Percentiles rank a stretch among this genome's conserved stretches.
phyloP scores from a whole-genome alignment of 2,888 invertebrate species.

The Netelia virgata region DNA sequence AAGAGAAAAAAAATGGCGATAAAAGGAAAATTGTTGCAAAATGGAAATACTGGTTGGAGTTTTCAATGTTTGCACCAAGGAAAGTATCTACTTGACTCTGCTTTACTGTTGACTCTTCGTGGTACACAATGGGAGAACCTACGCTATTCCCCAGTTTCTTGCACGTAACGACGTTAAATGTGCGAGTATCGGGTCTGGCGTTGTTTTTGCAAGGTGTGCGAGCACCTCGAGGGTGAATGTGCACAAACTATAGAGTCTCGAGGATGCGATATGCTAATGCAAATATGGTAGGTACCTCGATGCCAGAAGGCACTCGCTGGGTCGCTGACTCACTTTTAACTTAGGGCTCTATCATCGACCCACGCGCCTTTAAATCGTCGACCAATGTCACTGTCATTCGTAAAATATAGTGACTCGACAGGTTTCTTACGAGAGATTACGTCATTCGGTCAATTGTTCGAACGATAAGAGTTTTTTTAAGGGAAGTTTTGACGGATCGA shows the following conservation, averaged over 20 bases:
- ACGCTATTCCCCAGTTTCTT: conserved; percentile 11
- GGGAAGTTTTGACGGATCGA: too few relatives aligned
- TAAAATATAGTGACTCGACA: conserved; percentile 16
- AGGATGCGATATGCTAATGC: conserved; percentile 73
- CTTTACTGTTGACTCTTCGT: not conserved
- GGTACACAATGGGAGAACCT: not conserved
- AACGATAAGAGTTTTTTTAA: not conserved
- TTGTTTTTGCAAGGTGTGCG: conserved; percentile 13
- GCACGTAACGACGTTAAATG: conserved; percentile 21
- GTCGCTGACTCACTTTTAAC: conserved; percentile 66
- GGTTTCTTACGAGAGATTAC: conserved; percentile 63
- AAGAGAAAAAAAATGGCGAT: not conserved
- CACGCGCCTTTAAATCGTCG: conserved; percentile 69
- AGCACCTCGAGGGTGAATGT: conserved; percentile 12
- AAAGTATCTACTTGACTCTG: too few relatives aligned
- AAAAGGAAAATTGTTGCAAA: too few relatives aligned
- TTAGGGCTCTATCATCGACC: conserved; percentile 39
- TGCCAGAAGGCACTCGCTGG: conserved; percentile 23
- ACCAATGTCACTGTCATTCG: conserved; percentile 61
- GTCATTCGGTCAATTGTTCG: not conserved
- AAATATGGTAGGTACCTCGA: conserved; percentile 70
- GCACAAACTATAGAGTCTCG: conserved; percentile 26
- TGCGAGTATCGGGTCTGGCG: conserved; percentile 8
- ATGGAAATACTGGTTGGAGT: too few relatives aligned
- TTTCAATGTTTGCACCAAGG: too few relatives aligned